Evolutionary conservation across 2,888 invertebrate species (phyloP).

Genomic region (Brachyopa scutellaris): DNA sequence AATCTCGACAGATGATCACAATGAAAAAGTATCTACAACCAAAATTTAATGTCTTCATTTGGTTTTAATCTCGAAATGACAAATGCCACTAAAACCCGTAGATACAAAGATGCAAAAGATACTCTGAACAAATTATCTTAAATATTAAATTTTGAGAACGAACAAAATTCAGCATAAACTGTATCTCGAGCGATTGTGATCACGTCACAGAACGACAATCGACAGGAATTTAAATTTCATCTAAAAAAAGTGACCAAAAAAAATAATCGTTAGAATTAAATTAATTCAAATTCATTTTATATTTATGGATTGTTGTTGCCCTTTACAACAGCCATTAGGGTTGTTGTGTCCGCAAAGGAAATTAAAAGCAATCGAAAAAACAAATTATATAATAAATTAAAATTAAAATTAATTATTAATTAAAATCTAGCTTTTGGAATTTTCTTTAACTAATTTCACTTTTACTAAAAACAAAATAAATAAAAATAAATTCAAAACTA

Average conservation of each 20-base stretch:
- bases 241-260: slow-evolving; percentile 2
- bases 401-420: slow-evolving; percentile 4
- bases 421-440: too few species aligned
- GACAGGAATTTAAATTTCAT: slow-evolving; percentile 17
- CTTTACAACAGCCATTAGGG: slow-evolving; percentile 15
- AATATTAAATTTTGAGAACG: slow-evolving; percentile 35
- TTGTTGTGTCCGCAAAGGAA: too few species aligned
- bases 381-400: slow-evolving; percentile 2
- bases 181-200: slow-evolving; percentile 22
- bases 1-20: slow-evolving; percentile 40
- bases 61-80: slow-evolving; percentile 16
- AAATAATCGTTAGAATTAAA: not conserved
- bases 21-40: slow-evolving; percentile 6
- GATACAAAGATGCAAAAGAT: not conserved
- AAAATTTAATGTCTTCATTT: slow-evolving; percentile 44
- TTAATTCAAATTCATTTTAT: slow-evolving; percentile 47
- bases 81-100: slow-evolving; percentile 30
- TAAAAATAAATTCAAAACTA: too few species aligned
- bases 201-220: too few species aligned
- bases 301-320: slow-evolving; percentile 23
- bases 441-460: too few species aligned
- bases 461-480: too few species aligned
- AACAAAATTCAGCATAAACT: slow-evolving; percentile 25
- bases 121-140: slow-evolving; percentile 5
- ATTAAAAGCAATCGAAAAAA: too few species aligned